Evolutionary conservation across 2,113 vertebrate genomes (phyloP), one percentile per base, ranked within the genome.

Genomic region (Scalopus aquaticus): DNA sequence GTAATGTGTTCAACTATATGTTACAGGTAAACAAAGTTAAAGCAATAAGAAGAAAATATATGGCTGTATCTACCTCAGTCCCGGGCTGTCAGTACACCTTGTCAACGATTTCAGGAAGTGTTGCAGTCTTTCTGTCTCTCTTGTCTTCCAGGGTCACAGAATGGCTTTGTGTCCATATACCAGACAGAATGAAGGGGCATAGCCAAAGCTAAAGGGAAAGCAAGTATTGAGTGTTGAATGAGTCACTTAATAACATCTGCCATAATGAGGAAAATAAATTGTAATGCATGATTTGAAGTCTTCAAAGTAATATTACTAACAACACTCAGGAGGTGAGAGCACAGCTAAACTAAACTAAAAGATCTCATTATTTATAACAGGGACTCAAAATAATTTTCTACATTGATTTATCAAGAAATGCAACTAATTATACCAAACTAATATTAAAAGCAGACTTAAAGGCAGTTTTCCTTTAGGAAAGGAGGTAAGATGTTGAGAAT

Each of bases 181-280:
- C 7, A 88, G 17, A n/a, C 69, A 94, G 20, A 10, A 72, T 16
- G 24, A 85, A n/a, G 9, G 28, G 17, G 12, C n/a, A 76, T 0
- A 69, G 72, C 20, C 85, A 95, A 76, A 90, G 39, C 54, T 62
- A 15, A 62, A 67, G 3, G 88, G 19, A 60, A 85, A 90, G 37
- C 54, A 56, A 56, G 54, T 8, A 56, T 56, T 19, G 22, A 9
- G 7, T 46, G 70, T 32, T 76, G 44, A 86, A 19, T 86, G 60
- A 94, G 42, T 69, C 82, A 90, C 65, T 87, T 77, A 32, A 28
- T 82, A 64, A 69, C 35, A 94, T 80, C 69, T 80, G 54, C 26
- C n/a, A 51, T 24, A 65, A 65, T 9, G 19, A 77, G 19, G 35
- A 94, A 94, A 62, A 60, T 69, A 64, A 35, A 8, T 72, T 76